These are phyloP conservation scores for Psittacus erithacus DNA, from an alignment of 2,113 vertebrate genomes.

Conservation along the genomic window DNA sequence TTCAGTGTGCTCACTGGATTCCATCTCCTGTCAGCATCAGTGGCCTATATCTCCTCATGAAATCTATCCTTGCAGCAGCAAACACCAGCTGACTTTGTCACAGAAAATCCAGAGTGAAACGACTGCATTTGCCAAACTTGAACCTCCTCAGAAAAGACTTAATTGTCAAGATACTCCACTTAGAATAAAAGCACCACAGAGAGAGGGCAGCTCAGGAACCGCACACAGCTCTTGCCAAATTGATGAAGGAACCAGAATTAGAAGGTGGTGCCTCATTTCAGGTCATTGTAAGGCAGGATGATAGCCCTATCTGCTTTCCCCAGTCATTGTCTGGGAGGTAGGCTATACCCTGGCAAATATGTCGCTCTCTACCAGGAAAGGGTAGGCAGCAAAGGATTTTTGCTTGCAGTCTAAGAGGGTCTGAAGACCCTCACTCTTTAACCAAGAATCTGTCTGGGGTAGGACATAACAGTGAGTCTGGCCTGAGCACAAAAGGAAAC, in stretches of 20 bases:
- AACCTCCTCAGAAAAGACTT: not conserved
- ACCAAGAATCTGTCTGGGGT: not conserved
- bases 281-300: not conserved
- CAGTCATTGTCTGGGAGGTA: accelerated
- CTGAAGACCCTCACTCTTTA: not conserved
- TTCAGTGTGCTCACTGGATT: not conserved
- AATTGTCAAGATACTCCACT: not conserved
- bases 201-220: not conserved
- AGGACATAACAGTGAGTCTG: not conserved
- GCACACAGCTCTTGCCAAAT: not conserved
- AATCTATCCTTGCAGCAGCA: not conserved
- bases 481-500: not conserved
- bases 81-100: not conserved
- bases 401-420: not conserved
- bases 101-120: not conserved
- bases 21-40: not conserved
- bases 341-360: not conserved
- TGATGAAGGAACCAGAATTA: accelerated
- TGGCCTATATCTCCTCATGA: not conserved
- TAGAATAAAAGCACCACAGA: not conserved
- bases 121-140: not conserved
- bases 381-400: accelerated
- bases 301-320: accelerated
- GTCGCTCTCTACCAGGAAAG: accelerated
- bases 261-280: not conserved